phyloP scores from a whole-genome alignment of 37 sponge, comb jelly and placozoan genomes.

The Crambe crambe region DNA sequence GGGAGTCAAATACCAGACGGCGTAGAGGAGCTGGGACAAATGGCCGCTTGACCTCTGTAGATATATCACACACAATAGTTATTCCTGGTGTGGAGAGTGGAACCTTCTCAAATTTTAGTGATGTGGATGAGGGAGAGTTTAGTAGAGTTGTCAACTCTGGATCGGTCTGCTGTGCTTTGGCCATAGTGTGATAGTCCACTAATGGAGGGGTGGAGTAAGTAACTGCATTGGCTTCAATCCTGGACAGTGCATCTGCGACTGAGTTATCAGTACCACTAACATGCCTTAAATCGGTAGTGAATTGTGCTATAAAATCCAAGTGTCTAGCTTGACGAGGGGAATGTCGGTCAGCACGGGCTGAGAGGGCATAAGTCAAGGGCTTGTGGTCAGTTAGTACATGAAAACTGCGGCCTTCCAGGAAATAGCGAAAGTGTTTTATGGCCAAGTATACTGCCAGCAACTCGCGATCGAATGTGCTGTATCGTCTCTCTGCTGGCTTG shows the following conservation, averaged over 20 bases:
- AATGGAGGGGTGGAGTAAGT: slow-evolving; percentile 21
- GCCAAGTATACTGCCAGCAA: slow-evolving; percentile 58
- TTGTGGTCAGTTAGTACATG: slow-evolving; percentile 71
- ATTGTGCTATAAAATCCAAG: slow-evolving; percentile 66
- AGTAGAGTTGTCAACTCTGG: slow-evolving; percentile 37
- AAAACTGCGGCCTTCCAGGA: slow-evolving; percentile 57
- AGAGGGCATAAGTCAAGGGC: slow-evolving; percentile 54
- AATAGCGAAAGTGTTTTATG: slow-evolving; percentile 63
- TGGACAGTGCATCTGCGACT: slow-evolving; percentile 66
- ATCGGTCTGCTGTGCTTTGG: slow-evolving; percentile 38
- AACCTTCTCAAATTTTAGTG: slow-evolving; percentile 34
- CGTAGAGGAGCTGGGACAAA: slow-evolving; percentile 32
- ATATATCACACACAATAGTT: slow-evolving; percentile 49
- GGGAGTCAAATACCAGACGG: slow-evolving; percentile 61
- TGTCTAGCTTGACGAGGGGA: slow-evolving; percentile 59
- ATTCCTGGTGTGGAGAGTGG: slow-evolving; percentile 24
- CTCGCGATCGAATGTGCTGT: slow-evolving; percentile 77
- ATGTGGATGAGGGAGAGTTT: slow-evolving; percentile 30
- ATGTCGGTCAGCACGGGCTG: slow-evolving; percentile 24
- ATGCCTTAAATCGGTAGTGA: slow-evolving; percentile 66
- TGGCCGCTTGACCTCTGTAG: slow-evolving; percentile 21
- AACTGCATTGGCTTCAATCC: slow-evolving; percentile 58
- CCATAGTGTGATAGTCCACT: slow-evolving; percentile 37
- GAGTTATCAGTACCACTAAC: slow-evolving; percentile 42
- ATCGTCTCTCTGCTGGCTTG: slow-evolving; percentile 58